These are phyloP conservation scores for Xerus inauris DNA, from an alignment of 2,113 vertebrate genomes.

Conservation along the genomic window DNA sequence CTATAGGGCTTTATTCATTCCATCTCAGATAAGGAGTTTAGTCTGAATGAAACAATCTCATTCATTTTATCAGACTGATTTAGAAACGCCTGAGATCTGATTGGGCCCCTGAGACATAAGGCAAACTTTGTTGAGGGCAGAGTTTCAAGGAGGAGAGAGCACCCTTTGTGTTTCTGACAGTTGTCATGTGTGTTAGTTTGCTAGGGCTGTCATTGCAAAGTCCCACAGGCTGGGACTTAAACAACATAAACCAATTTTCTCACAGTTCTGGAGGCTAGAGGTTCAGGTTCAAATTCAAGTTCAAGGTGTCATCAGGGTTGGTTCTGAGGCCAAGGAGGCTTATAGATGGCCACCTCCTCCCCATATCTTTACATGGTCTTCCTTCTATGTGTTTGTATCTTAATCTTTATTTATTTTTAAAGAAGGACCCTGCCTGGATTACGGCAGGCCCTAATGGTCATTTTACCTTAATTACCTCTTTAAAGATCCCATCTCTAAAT, in stretches of 20 bases:
- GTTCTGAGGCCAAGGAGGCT: not conserved
- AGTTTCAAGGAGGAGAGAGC: not conserved
- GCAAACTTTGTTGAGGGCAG: not conserved
- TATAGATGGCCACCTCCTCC: not conserved
- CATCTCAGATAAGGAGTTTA: not conserved
- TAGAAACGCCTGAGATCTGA: not conserved
- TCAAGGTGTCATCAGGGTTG: not conserved
- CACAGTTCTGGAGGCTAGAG: not conserved
- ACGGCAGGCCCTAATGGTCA: not conserved
- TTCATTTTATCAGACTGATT: not conserved
- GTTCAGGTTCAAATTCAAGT: no score
- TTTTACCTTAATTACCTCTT: not conserved
- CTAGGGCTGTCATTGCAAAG: not conserved
- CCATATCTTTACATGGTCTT: not conserved
- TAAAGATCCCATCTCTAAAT: not conserved
- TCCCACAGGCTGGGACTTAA: not conserved
- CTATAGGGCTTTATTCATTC: not conserved
- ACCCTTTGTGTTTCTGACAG: not conserved
- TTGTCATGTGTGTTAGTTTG: not conserved
- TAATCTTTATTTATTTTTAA: no score
- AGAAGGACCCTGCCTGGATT: not conserved
- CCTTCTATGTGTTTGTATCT: no score
- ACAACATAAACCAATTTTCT: not conserved
- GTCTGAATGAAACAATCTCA: not conserved
- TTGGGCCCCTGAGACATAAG: not conserved